Evolutionary conservation across 2,113 vertebrate species (phyloP), one percentile per base, ranked within the genome.

Genomic region (Callaeas wilsoni): DNA sequence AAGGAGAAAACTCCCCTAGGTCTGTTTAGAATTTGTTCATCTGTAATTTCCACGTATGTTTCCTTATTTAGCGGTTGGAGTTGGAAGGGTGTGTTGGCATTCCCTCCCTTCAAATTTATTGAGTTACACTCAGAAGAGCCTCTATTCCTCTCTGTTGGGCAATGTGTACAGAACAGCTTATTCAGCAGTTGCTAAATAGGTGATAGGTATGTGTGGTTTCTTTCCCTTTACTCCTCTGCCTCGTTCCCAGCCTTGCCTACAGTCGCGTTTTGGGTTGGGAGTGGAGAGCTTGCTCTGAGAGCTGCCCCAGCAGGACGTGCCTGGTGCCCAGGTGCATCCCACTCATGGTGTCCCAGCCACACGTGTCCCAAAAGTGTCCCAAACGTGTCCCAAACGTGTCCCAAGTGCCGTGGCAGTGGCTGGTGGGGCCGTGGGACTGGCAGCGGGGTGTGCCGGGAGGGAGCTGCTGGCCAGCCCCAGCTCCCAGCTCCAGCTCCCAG

Each of bases 11-110:
- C 86, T 96, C 97, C 95, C 94, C 53, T 65, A 96, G 90, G 93
- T 79, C 97, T 94, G 95, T 92, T 96, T 94, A 96, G 94, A 87
- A 91, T 96, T 95, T 95, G 93, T 94, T 96, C 93, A 79, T 97
- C 94, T 96, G 90, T 95, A 87, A 94, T 97, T 97, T 97, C 94
- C 94, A 94, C 68, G 90, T 95, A 93, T 68, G 95, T 95, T 96
- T 96, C 96, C 96, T 94, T 96, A 92, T 96, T 94, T 94, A 95
- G 97, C 5, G 86, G 94, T 87, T 73, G 81, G 90, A 96, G 77
- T 89, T 97, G 96, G 96, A 97, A 95, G 78, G 79, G 90, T 84
- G 75, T 96, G 85, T 93, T 97, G 96, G 95, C 97, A 91, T 96
- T 87, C 95, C 35, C 39, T 93, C 69, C 78, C 70, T 84, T 70